phyloP scores from a whole-genome alignment of 2,113 vertebrate genomes.

The Arenaria interpres region DNA sequence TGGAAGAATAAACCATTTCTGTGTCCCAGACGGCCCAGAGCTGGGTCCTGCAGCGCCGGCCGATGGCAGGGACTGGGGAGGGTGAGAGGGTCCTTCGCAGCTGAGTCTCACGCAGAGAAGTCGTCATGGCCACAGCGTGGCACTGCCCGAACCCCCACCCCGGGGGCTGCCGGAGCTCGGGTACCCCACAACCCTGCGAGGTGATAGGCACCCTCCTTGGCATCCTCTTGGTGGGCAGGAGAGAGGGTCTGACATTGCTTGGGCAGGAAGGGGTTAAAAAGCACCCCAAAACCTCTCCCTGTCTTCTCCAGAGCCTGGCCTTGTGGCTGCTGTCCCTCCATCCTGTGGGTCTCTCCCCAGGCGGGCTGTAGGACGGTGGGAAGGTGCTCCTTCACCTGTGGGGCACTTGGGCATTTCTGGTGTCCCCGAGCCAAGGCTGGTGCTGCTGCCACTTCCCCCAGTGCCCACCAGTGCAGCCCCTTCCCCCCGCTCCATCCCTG shows the following conservation, averaged over 20 bases:
- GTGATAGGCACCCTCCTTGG: fast-evolving
- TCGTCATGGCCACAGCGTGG: fast-evolving
- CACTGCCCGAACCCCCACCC: fast-evolving
- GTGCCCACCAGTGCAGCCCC: neutral
- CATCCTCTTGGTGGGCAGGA: neutral
- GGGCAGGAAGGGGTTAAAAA: neutral
- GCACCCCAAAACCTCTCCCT: neutral
- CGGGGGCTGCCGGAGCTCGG: fast-evolving
- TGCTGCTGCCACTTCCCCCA: neutral
- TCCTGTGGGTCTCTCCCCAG: neutral
- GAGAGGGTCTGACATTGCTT: fast-evolving
- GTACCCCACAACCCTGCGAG: fast-evolving
- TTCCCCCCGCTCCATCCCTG: neutral
- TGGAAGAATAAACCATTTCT: neutral
- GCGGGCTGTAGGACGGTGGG: neutral
- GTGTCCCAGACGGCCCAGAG: neutral
- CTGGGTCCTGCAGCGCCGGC: neutral
- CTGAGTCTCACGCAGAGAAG: fast-evolving
- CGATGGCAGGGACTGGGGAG: neutral
- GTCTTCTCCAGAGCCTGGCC: neutral
- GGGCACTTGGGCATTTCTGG: neutral
- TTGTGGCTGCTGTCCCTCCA: fast-evolving
- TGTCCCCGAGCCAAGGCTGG: fast-evolving
- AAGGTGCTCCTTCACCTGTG: neutral
- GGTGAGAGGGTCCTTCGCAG: neutral